These are phyloP conservation scores for Limanda limanda DNA, from an alignment of 2,113 vertebrate species.

Conservation along the genomic window DNA sequence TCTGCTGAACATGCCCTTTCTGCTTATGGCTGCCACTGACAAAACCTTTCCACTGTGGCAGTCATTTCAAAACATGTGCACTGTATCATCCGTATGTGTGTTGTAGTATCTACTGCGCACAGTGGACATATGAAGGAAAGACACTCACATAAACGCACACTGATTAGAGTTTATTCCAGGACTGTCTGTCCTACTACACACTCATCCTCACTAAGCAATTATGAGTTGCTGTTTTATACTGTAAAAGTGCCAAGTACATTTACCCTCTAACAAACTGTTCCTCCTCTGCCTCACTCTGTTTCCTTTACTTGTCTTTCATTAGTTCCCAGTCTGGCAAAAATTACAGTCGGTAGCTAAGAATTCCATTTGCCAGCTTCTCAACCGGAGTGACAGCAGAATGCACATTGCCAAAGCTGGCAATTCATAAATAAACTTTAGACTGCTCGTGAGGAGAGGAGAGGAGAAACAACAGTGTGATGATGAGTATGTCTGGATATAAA, in stretches of 20 bases:
- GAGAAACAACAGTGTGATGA: too few species aligned
- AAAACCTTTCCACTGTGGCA: background rate
- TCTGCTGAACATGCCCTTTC: slow-evolving; percentile 20
- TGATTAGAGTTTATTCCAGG: background rate
- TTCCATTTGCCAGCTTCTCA: background rate
- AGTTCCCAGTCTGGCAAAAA: background rate
- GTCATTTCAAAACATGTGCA: background rate
- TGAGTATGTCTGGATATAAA: too few species aligned
- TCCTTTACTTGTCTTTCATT: background rate
- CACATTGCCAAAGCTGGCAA: background rate
- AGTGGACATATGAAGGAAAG: background rate
- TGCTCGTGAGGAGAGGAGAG: background rate
- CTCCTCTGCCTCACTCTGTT: background rate
- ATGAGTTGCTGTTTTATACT: background rate
- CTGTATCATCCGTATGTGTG: background rate
- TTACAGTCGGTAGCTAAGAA: background rate
- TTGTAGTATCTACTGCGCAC: background rate
- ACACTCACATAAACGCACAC: background rate
- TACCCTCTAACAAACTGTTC: background rate
- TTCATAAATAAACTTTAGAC: slow-evolving; percentile 14
- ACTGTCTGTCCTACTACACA: background rate
- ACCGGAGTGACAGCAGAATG: background rate
- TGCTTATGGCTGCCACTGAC: background rate
- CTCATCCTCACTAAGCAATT: background rate
- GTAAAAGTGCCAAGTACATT: background rate